These are phyloP conservation scores for Erebia epiphron DNA, from an alignment of 2,888 invertebrate species.

Conservation along the genomic window DNA sequence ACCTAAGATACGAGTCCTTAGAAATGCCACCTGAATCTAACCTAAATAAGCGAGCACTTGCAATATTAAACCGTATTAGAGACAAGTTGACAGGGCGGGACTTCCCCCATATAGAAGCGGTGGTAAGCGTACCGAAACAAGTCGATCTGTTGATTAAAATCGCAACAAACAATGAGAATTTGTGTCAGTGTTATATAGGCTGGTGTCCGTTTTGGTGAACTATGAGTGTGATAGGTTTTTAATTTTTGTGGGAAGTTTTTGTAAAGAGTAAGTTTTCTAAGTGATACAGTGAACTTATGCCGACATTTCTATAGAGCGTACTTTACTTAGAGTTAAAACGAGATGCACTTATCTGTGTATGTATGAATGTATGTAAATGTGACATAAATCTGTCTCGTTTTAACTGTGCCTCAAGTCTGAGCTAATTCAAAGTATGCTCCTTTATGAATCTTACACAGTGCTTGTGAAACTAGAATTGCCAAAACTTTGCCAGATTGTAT, in stretches of 20 bases:
- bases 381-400: too few species aligned
- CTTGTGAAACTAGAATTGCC: too few species aligned
- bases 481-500: too few species aligned
- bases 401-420: too few species aligned
- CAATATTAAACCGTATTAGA: conserved; percentile 94
- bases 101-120: conserved; percentile 89
- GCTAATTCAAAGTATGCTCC: too few species aligned
- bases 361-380: too few species aligned
- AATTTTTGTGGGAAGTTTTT: not conserved
- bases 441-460: too few species aligned
- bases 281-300: not conserved
- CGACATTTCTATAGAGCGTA: not conserved
- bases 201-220: conserved; percentile 94
- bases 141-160: conserved; percentile 97
- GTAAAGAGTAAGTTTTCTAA: not conserved
- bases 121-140: conserved; percentile 92
- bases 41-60: conserved; percentile 95
- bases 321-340: too few species aligned
- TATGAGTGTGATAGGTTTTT: not conserved
- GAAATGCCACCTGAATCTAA: conserved; percentile 87
- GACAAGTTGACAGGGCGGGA: conserved; percentile 97
- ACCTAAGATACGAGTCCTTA: conserved; percentile 67
- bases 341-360: too few species aligned
- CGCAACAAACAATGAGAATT: conserved; percentile 98
- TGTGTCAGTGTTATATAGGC: conserved; percentile 99